A percentile compares a stretch with the other conserved stretches of the same genome.
Conservation (phyloP, 2,113 vertebrate genomes). For the Trogon melanurus region DNA sequence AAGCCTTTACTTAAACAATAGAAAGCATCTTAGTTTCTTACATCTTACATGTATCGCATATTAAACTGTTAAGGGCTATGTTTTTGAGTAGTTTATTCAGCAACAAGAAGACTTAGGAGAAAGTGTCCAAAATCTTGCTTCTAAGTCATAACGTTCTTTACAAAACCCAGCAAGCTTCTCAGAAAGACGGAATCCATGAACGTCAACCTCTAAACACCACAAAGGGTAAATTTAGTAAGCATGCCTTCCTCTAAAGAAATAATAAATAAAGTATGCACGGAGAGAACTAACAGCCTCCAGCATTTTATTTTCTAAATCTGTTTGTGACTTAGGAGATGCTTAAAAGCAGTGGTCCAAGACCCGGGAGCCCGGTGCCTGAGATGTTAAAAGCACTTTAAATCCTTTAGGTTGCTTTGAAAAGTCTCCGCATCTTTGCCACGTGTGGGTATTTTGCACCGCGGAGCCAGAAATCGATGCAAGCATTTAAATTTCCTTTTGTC, state of each 20-base stretch:
- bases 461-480: slow-evolving; percentile 50
- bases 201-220: neutral
- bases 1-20: neutral
- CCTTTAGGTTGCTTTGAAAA: slow-evolving; percentile 58
- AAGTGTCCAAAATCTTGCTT: neutral
- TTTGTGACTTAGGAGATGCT: neutral
- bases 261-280: neutral
- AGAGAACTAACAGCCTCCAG: neutral
- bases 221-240: neutral
- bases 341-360: slow-evolving; percentile 50
- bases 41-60: neutral
- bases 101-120: neutral
- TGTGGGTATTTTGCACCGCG: neutral
- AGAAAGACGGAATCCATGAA: neutral
- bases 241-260: neutral
- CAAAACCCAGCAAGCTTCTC: neutral
- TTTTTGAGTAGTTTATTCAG: neutral
- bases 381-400: slow-evolving; percentile 57
- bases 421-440: neutral
- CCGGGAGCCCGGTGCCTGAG: neutral
- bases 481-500: slow-evolving; percentile 53
- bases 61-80: neutral
- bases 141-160: neutral
- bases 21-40: neutral
- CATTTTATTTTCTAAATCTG: slow-evolving; percentile 43